Evolutionary conservation across 35 echinoderm and acorn worm species (phyloP).

Genomic region (Diadema setosum): DNA sequence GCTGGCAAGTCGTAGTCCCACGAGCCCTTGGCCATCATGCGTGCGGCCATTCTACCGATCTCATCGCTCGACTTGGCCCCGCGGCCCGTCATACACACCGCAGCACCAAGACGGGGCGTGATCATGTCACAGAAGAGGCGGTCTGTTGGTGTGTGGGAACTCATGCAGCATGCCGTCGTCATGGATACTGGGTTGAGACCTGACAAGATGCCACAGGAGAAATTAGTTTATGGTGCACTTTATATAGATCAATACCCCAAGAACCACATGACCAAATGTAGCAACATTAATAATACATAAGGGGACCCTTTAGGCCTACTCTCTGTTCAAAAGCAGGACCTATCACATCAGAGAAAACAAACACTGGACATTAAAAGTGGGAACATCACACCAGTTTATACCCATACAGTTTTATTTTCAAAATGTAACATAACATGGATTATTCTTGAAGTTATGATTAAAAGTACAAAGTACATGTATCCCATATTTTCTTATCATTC

Average conservation of each 20-base stretch:
- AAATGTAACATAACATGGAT: too few relatives aligned
- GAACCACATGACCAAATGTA: neutral
- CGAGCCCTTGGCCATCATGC: conserved; percentile 43
- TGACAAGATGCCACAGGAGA: too few relatives aligned
- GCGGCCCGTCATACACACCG: conserved; percentile 31
- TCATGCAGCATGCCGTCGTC: conserved; percentile 5
- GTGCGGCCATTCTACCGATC: conserved; percentile 63
- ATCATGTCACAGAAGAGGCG: conserved; percentile 65
- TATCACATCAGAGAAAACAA: neutral
- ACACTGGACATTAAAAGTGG: neutral
- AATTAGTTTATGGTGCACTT: neutral
- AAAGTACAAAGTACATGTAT: too few relatives aligned
- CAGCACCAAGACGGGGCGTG: conserved; percentile 31
- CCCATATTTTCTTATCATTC: too few relatives aligned
- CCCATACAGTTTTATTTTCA: too few relatives aligned
- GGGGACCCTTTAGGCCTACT: neutral
- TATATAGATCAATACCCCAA: neutral
- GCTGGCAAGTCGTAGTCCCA: conserved; percentile 67
- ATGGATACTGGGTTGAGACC: conserved; percentile 24
- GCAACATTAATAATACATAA: neutral
- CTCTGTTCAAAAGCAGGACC: neutral
- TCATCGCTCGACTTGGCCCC: conserved; percentile 64
- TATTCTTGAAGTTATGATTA: too few relatives aligned
- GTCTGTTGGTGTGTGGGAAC: conserved; percentile 30
- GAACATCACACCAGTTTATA: too few relatives aligned